Evolutionary conservation across 1,140 invertebrate genomes (phyloP).

Genomic region (Macrotrachela quadricornifera): DNA sequence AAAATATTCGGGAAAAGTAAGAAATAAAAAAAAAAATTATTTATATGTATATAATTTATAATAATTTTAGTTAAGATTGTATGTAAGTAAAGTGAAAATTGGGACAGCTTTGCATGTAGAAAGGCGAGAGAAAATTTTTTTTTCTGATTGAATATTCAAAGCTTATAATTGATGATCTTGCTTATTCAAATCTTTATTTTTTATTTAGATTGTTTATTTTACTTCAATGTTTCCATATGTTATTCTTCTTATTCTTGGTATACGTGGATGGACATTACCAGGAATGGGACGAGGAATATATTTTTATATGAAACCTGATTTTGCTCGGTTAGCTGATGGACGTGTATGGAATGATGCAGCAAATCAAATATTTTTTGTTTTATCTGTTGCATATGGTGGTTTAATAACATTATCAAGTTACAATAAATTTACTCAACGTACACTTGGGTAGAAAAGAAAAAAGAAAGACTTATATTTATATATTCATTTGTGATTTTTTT

Average conservation of each 20-base stretch:
- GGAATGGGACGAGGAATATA: slow-evolving; percentile 1
- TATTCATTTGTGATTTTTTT: not conserved
- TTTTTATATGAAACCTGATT: slow-evolving; percentile 9
- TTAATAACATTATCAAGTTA: slow-evolving; percentile 4
- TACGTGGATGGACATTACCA: slow-evolving; percentile 7
- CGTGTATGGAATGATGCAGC: slow-evolving; percentile 7
- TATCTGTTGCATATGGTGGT: slow-evolving; percentile 7
- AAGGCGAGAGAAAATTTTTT: no score
- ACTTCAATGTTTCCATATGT: slow-evolving; percentile 7
- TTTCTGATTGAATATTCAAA: not conserved
- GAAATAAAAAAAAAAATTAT: not conserved
- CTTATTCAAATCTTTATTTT: not conserved
- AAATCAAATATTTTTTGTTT: slow-evolving; percentile 7
- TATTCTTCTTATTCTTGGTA: slow-evolving; percentile 4
- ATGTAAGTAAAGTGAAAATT: not conserved
- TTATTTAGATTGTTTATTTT: slow-evolving; percentile 8
- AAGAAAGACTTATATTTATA: not conserved
- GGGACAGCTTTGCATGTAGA: no score
- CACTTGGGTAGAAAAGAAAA: not conserved
- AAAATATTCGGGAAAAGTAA: slow-evolving; percentile 33
- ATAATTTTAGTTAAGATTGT: not conserved
- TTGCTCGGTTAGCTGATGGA: not conserved
- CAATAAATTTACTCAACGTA: slow-evolving; percentile 6
- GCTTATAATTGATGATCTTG: not conserved
- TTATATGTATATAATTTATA: not conserved